Evolutionary conservation across 2,797 vertebrate genomes (phyloP), one percentile per base, ranked within the genome.

Genomic region (Sebastes minor): DNA sequence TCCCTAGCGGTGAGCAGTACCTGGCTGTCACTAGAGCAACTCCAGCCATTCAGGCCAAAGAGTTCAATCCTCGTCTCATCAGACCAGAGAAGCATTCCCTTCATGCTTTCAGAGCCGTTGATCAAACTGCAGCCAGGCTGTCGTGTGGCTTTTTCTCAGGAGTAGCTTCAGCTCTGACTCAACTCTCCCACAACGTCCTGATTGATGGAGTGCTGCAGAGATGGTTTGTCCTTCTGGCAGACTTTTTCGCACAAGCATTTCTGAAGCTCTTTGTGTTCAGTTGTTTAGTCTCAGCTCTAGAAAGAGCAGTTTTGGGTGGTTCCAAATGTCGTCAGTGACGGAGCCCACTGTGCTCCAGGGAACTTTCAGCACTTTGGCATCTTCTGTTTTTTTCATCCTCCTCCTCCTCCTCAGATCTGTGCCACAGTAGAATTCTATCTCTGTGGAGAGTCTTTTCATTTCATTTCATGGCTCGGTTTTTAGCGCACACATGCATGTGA

Each of bases 61-160:
- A 83, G 62, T 80, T 82, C 72, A 84, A n/a, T 85, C 83, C 68
- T 78, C 64, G 35, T 86, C 80, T 89, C 80, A 87, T 90, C 86
- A 76, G 68, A 74, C 70, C 83, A 82, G 76, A 80, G 66, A 82
- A 87, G 88, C 69, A 59, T 83, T 83, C 80, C 76, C 75, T 84
- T 88, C 79, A 81, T 89, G 86, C 88, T 88, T 68, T 86, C 66
- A 56, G 69, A 82, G 74, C 78, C n/a, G 13, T 88, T 91, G 88
- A 83, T 81, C 81, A 85, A 79, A 78, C 78, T 70, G 53, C 65
- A 66, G 69, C 73, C 69, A 22, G 76, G 71, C 84, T 81, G 71
- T 74, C 52, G 11, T 66, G 73, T 63, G 70, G 46, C 61, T 86
- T 77, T 42, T 85, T 72, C 73, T 82, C 64, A 35, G 71, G 66